A percentile compares a stretch with the other conserved stretches of the same genome.
phyloP scores from a whole-genome alignment of 2,797 vertebrate species.

The Anguilla megastoma region DNA sequence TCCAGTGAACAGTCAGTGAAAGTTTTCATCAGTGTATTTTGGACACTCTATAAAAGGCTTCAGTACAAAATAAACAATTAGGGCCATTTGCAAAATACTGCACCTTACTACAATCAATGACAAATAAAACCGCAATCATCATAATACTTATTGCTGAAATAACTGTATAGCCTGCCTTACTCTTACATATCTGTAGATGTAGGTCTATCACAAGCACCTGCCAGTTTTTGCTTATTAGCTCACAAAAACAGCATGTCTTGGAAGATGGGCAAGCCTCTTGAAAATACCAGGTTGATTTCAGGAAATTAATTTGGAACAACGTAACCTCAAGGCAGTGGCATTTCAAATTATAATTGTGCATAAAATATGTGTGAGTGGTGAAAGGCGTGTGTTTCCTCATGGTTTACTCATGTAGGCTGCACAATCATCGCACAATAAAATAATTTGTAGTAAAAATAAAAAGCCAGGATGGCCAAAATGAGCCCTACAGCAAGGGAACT shows the following conservation, averaged over 20 bases:
- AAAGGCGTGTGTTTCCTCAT: background rate
- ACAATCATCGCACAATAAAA: background rate
- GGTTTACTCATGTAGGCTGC: background rate
- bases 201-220: background rate
- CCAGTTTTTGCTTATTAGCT: background rate
- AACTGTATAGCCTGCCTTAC: background rate
- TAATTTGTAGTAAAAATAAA: background rate
- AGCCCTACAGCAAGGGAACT: background rate
- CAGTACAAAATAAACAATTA: background rate
- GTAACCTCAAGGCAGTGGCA: background rate
- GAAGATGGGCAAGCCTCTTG: background rate
- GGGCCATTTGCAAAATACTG: background rate
- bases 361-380: background rate
- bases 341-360: background rate
- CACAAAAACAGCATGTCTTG: background rate
- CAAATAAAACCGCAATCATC: background rate
- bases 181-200: background rate
- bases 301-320: constrained; percentile 1
- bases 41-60: background rate
- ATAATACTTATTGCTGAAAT: background rate
- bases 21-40: background rate
- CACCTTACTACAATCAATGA: background rate
- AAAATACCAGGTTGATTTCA: background rate
- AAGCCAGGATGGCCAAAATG: background rate
- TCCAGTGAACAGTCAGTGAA: background rate